Evolutionary conservation across 2,888 invertebrate species (phyloP), one percentile per base, ranked within the genome.

Genomic region (Microplitis deprimator): DNA sequence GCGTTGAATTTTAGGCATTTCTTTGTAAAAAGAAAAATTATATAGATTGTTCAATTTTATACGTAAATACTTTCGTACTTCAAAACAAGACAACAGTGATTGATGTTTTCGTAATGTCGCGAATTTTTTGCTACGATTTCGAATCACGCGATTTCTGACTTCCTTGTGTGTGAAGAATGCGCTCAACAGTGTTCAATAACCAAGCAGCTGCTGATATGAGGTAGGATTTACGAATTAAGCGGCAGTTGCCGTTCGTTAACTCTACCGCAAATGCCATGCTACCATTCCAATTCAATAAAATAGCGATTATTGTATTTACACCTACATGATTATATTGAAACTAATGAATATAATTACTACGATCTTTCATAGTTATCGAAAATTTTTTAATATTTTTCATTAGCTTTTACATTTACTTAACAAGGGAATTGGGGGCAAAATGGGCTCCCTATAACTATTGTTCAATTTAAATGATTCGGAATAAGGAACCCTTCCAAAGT

Each of bases 121-220:
- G 7, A 16, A 69, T 20, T 69, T 69, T 41, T 69, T 69, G 50
- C 40, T 41, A 41, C 61, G 61, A 71, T 71, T 71, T 20, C 38
- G 20, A 60, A 61, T 71, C 71, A 71, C 71, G 71, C 61, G 60
- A 71, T 71, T 60, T 71, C 39, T 61, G 60, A 71, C 61, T 60
- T 71, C 61, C n/a, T 50, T 69, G 61, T 60, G 71, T 38, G 60
- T 41, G n/a, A 50, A 10, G 69, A 69, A 69, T 69, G 69, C 20
- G 69, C 69, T 17, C 69, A 69, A 69, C 69, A 69, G 50, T 59
- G 69, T 69, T 69, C 69, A 69, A 17, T 20, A 69, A 17, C 59
- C 59, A 41, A 41, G 69, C 69, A 69, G 71, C 71, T 71, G 71
- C 13, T 29, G 38, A 38, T 69, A 16, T 10, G 5, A 16, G 50